A percentile compares a stretch with the other conserved stretches of the same genome.
phyloP scores from a whole-genome alignment of 2,888 invertebrate genomes.

The Euspilapteryx auroguttella region DNA sequence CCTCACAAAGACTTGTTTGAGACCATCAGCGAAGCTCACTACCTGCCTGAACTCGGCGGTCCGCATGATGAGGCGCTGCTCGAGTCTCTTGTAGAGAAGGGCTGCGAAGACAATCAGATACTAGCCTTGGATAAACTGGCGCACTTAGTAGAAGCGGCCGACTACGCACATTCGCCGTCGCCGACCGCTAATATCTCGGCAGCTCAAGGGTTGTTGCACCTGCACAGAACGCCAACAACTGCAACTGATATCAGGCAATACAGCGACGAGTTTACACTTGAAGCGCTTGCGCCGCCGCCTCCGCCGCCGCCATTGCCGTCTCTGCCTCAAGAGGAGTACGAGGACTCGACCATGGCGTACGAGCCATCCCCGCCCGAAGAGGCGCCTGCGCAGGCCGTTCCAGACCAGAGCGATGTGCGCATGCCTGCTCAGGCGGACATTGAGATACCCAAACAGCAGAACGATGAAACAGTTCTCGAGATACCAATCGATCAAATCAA shows the following conservation, averaged over 20 bases:
- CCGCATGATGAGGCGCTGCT: conserved; percentile 57
- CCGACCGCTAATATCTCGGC: conserved; percentile 44
- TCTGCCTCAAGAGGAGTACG: not conserved
- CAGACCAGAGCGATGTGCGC: conserved; percentile 25
- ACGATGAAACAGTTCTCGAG: conserved; percentile 11
- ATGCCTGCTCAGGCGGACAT: no score
- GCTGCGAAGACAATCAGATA: conserved; percentile 64
- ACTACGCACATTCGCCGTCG: conserved; percentile 48
- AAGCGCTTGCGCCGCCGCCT: no score
- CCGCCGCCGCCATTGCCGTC: not conserved
- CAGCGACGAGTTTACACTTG: not conserved
- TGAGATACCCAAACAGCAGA: no score
- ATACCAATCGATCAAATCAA: no score
- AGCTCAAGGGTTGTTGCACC: conserved; percentile 39
- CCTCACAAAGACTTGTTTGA: conserved; percentile 42
- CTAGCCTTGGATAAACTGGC: conserved; percentile 43
- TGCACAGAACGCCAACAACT: conserved; percentile 15
- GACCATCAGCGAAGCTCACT: conserved; percentile 49
- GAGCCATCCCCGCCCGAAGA: conserved; percentile 19
- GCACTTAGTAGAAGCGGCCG: conserved; percentile 33
- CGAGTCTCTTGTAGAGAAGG: conserved; percentile 63
- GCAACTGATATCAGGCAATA: conserved; percentile 12
- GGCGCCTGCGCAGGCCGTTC: conserved; percentile 15
- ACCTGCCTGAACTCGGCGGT: conserved; percentile 41
- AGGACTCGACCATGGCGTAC: not conserved